Percentiles rank a stretch among this genome's conserved stretches.
These are phyloP conservation scores for Neoitamus cyanurus DNA, from an alignment of 2,888 invertebrate species.

Conservation along the genomic window DNA sequence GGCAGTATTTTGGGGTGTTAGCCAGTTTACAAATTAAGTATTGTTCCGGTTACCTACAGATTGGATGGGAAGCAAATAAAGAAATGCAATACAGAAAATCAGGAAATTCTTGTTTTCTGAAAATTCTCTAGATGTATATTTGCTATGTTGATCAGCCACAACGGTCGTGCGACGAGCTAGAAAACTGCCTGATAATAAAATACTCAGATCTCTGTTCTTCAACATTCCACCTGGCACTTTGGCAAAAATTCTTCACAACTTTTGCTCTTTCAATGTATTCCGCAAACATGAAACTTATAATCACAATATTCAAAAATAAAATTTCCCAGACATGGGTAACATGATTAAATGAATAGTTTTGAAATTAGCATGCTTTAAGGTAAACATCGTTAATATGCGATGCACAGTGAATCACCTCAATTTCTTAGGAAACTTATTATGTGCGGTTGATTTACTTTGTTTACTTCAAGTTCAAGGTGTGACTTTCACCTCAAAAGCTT, in stretches of 20 bases:
- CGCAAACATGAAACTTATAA: not conserved
- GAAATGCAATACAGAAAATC: not conserved
- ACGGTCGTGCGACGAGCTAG: not conserved
- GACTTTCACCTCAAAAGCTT: not conserved
- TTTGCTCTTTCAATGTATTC: not conserved
- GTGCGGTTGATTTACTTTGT: not conserved
- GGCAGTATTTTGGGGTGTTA: not conserved
- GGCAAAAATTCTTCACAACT: no score
- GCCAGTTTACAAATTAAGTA: not conserved
- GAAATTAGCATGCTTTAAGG: not conserved
- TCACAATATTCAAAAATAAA: not conserved
- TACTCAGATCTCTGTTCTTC: no score
- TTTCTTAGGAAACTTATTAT: not conserved
- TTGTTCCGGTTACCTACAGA: not conserved
- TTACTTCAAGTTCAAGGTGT: not conserved
- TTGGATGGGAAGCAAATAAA: not conserved
- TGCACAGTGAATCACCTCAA: not conserved
- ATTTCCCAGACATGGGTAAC: not conserved
- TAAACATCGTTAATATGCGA: not conserved
- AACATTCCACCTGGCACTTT: no score
- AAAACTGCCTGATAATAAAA: not conserved
- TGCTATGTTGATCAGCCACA: not conserved
- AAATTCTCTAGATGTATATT: not conserved
- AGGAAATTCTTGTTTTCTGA: not conserved
- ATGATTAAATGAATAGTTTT: not conserved